Evolutionary conservation across 2,888 invertebrate species (phyloP).

Genomic region (Ophion costatus): DNA sequence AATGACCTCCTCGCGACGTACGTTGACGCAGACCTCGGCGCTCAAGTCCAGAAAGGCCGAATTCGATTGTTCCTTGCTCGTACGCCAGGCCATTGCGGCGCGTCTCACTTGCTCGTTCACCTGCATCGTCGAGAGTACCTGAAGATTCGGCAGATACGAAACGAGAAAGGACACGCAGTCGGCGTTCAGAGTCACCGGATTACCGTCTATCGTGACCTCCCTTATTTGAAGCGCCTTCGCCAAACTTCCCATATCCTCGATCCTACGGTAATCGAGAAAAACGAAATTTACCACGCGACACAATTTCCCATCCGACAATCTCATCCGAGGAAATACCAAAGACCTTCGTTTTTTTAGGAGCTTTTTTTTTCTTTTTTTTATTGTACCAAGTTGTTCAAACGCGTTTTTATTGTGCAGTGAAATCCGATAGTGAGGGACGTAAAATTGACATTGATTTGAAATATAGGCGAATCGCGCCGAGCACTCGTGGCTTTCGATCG

Average conservation of each 20-base stretch:
- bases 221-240: conserved; percentile 90
- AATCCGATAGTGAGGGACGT: no score
- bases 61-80: conserved; percentile 90
- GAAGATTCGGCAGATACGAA: conserved; percentile 90
- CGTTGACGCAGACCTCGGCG: conserved; percentile 85
- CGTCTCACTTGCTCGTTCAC: conserved; percentile 91
- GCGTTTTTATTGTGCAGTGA: no score
- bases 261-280: conserved; percentile 84
- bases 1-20: conserved; percentile 92
- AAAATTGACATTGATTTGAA: no score
- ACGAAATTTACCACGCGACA: background rate
- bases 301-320: background rate
- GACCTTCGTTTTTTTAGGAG: no score
- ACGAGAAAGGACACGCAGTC: conserved; percentile 93
- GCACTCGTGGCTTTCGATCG: no score
- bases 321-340: no score
- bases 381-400: background rate
- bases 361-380: no score
- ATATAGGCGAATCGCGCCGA: no score
- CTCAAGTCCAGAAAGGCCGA: conserved; percentile 88
- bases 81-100: conserved; percentile 92
- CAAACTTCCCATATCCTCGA: conserved; percentile 94
- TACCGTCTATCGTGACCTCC: conserved; percentile 94
- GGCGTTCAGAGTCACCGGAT: conserved; percentile 91
- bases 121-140: conserved; percentile 90